Evolutionary conservation across 2,888 invertebrate genomes (phyloP).

Genomic region (Drosophila peninsularis): DNA sequence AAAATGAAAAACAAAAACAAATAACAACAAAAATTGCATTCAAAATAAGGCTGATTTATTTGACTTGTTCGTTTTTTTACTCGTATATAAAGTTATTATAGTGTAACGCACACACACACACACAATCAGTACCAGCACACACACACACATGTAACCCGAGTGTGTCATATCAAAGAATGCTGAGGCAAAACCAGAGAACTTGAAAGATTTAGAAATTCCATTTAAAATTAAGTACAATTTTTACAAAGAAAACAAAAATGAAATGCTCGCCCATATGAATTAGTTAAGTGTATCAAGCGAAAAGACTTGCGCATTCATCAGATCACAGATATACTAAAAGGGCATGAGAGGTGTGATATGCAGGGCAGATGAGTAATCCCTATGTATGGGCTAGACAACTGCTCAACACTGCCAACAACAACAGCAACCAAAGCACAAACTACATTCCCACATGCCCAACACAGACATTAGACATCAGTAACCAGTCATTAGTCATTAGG

Average conservation of each 20-base stretch:
- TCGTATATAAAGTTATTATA: conserved; percentile 46
- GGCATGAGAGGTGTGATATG: conserved; percentile 13
- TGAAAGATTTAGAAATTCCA: conserved; percentile 35
- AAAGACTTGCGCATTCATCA: conserved; percentile 67
- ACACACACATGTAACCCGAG: conserved; percentile 23
- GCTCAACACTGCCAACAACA: conserved; percentile 42
- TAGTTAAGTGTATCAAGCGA: conserved; percentile 61
- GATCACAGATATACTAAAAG: conserved; percentile 17
- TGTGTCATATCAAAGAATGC: conserved; percentile 64
- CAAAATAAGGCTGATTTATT: conserved; percentile 79
- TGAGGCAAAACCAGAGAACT: conserved; percentile 44
- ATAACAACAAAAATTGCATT: conserved; percentile 62
- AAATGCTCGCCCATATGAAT: conserved; percentile 45
- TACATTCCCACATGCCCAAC: conserved; percentile 12
- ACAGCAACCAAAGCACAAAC: conserved; percentile 1
- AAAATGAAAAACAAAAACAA: conserved; percentile 8
- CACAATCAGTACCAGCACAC: conserved; percentile 19
- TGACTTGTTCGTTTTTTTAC: conserved; percentile 76
- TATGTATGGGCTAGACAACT: conserved; percentile 9
- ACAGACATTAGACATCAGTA: conserved; percentile 9
- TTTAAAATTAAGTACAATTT: conserved; percentile 58
- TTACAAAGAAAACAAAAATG: conserved; percentile 24
- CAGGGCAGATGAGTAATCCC: conserved; percentile 12
- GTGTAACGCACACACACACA: conserved; percentile 27
- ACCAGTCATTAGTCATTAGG: conserved; percentile 10